Evolutionary conservation across 2,797 vertebrate species (phyloP), one percentile per base, ranked within the genome.

Genomic region (Acrossocheilus fasciatus): DNA sequence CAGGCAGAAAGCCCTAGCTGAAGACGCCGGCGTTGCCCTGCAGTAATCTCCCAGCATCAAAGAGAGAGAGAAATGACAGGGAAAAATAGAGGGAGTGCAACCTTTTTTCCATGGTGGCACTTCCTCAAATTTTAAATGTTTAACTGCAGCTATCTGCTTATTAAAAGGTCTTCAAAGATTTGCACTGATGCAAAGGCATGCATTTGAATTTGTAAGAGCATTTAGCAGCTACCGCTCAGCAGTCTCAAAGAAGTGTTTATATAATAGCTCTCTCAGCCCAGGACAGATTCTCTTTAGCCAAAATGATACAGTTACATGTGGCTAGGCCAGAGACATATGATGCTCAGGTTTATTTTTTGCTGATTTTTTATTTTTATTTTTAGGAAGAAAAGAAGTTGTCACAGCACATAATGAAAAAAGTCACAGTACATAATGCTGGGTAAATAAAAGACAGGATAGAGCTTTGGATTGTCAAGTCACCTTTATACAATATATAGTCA

Each of bases 131-230:
- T 95, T 92, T 92, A 92, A 93, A 94, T 93, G 94, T 96, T 97
- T 95, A 95, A 94, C 95, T 96, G 95, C 91, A 91, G 94, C 96
- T 94, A 95, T 96, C 93, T 93, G 94, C 96, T 98, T 96, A 96
- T 98, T 98, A 98, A 96, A 96, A 93, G 92, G 93, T 94, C 94
- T 96, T 96, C 94, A 96, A 97, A 96, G 95, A 91, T 89, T 95
- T 90, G 94, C 94, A 96, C 95, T 97, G 96, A 97, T 97, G 97
- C 96, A 96, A 96, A 97, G 95, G 96, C 96, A 94, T 93, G 95
- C 95, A 95, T 97, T 96, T 97, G 95, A 96, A 97, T 97, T 96
- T 96, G 96, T 97, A 96, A 97, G 97, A 96, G 94, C 93, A 93
- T 94, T 93, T 94, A 90, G 90, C 92, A 86, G 94, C 93, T 95